Conservation (phyloP, 2,797 vertebrate genomes). For the Macrochelys suwanniensis region DNA sequence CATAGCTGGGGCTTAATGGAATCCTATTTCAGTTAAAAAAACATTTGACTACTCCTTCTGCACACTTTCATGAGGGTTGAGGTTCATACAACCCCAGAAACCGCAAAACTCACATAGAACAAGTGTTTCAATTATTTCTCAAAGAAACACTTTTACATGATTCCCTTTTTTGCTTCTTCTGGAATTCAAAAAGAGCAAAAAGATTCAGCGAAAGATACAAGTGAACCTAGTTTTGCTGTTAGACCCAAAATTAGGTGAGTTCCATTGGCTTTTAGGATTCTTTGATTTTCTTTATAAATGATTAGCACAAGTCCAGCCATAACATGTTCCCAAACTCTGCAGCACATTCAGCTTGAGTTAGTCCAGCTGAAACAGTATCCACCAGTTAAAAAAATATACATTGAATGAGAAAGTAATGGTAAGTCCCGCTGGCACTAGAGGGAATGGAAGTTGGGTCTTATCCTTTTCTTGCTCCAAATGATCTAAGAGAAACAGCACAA, state of each 20-base stretch:
- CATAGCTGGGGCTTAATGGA: not conserved
- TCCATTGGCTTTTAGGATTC: not conserved
- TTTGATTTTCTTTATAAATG: not conserved
- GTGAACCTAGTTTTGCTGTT: not conserved
- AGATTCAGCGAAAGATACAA: accelerated
- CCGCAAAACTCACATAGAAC: not conserved
- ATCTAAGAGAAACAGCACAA: not conserved
- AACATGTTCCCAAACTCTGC: not conserved
- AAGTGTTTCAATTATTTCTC: not conserved
- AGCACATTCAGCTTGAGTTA: not conserved
- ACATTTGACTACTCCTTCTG: accelerated
- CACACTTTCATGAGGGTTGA: not conserved
- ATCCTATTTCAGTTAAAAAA: not conserved
- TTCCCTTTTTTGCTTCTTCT: not conserved
- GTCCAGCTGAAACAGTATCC: not conserved
- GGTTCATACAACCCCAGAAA: not conserved
- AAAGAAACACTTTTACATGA: not conserved
- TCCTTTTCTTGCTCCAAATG: not conserved
- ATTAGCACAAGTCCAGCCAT: not conserved
- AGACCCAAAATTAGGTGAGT: not conserved
- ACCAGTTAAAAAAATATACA: not conserved
- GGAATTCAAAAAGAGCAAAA: not conserved
- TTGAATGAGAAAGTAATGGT: not conserved
- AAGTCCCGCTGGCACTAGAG: not conserved
- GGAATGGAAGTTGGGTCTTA: not conserved